Evolutionary conservation across 92 coral and sea anemone species (phyloP).

Genomic region (Anthopleura xanthogrammica): DNA sequence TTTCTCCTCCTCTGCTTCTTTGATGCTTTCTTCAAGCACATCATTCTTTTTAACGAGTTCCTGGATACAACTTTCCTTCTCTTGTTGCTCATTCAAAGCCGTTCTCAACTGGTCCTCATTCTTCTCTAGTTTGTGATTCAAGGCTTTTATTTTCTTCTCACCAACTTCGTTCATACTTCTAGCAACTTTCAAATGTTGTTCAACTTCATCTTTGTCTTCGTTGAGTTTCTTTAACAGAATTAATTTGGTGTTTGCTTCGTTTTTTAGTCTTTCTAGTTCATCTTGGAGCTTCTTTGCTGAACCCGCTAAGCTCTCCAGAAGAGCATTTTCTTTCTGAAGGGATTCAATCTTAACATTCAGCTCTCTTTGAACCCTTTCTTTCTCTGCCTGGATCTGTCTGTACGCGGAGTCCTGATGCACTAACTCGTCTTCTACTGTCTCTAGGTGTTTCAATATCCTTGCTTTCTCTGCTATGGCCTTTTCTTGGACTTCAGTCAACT

Average conservation of each 20-base stretch:
- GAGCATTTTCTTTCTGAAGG: slow-evolving; percentile 55
- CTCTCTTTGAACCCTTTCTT: slow-evolving; percentile 46
- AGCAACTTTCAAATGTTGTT: slow-evolving; percentile 52
- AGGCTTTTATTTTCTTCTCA: slow-evolving; percentile 41
- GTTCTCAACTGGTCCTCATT: slow-evolving; percentile 48
- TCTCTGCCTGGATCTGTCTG: slow-evolving; percentile 60
- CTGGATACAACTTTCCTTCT: slow-evolving; percentile 31
- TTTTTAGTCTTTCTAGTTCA: slow-evolving; percentile 53
- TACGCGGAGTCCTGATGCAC: slow-evolving; percentile 51
- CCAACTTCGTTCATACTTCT: slow-evolving; percentile 45
- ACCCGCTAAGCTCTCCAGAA: slow-evolving; percentile 32
- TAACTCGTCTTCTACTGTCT: slow-evolving; percentile 67
- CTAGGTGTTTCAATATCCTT: slow-evolving; percentile 70
- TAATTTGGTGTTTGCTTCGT: slow-evolving; percentile 49
- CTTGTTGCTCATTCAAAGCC: slow-evolving; percentile 31
- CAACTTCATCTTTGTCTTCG: slow-evolving; percentile 56
- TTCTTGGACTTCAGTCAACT: slow-evolving; percentile 70
- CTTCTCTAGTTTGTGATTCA: slow-evolving; percentile 33
- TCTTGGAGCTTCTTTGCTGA: slow-evolving; percentile 55
- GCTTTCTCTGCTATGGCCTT: slow-evolving; percentile 78
- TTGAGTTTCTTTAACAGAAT: slow-evolving; percentile 31
- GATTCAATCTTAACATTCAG: slow-evolving; percentile 51
- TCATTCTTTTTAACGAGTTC: slow-evolving; percentile 61
- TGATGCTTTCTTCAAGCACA: slow-evolving; percentile 42
- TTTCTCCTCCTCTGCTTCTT: slow-evolving; percentile 65